Percentiles rank a stretch among this genome's conserved stretches.
phyloP scores from a whole-genome alignment of 2,113 vertebrate species.

The Oreochromis niloticus region DNA sequence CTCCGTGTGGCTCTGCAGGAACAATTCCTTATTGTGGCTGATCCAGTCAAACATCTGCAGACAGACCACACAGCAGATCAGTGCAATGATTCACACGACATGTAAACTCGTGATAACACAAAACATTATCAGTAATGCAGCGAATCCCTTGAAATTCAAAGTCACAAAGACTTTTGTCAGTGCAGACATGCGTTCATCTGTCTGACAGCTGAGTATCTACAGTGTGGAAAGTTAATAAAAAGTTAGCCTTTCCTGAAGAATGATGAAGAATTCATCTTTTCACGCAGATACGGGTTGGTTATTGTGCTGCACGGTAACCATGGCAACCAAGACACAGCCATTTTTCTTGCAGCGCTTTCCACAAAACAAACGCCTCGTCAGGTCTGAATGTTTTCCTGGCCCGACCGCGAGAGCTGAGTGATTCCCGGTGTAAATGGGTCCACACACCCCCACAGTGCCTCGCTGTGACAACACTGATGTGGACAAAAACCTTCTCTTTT shows the following conservation, averaged over 20 bases:
- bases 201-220: background rate
- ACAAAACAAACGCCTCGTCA: background rate
- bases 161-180: background rate
- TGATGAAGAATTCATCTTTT: background rate
- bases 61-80: background rate
- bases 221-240: background rate
- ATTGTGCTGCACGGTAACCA: background rate
- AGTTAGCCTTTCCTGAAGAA: background rate
- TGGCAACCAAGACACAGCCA: background rate
- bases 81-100: background rate
- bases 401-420: background rate
- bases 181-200: background rate
- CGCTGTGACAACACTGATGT: background rate
- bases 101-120: background rate
- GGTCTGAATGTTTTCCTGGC: background rate
- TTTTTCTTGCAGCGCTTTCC: background rate
- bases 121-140: background rate
- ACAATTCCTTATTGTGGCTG: slow-evolving; percentile 97
- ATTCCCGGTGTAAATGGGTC: background rate
- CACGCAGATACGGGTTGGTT: background rate
- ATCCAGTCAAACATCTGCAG: slow-evolving; percentile 99
- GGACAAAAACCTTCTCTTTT: background rate
- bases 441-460: background rate
- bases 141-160: rapidly evolving
- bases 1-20: slow-evolving; percentile 96